Evolutionary conservation across 2,797 vertebrate genomes (phyloP).

Genomic region (Galago senegalensis): DNA sequence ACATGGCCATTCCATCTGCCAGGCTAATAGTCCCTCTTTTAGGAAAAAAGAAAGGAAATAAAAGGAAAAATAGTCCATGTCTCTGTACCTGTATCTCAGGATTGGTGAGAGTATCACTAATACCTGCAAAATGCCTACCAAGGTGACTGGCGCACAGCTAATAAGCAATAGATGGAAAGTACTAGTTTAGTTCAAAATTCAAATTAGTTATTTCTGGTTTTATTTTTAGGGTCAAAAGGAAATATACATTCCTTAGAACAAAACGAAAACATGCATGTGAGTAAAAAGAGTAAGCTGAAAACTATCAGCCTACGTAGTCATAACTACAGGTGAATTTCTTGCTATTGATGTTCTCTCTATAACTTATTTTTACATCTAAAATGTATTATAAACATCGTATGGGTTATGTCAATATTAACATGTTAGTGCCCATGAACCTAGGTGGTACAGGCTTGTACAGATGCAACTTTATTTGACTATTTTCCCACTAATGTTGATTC

Average conservation of each 20-base stretch:
- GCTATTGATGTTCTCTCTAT: neutral
- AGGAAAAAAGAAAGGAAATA: neutral
- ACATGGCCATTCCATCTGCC: neutral
- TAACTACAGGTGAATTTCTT: neutral
- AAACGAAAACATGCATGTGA: neutral
- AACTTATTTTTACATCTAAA: conserved; percentile 17
- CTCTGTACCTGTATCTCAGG: neutral
- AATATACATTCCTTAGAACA: neutral
- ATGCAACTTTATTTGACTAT: neutral
- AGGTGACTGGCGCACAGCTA: neutral
- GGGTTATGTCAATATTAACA: neutral
- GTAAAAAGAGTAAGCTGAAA: conserved; percentile 1
- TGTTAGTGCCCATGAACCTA: neutral
- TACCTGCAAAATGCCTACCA: neutral
- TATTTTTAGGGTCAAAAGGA: conserved; percentile 47
- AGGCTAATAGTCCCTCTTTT: neutral
- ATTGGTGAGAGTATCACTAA: neutral
- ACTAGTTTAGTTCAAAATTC: neutral
- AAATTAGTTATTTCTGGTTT: neutral
- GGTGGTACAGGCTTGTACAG: neutral
- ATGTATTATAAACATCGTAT: neutral
- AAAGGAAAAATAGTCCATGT: neutral
- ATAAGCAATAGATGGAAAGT: neutral
- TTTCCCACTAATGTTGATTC: neutral
- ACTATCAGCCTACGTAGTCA: neutral